phyloP scores from a whole-genome alignment of 2,797 vertebrate species.

The Galaxias olidus region DNA sequence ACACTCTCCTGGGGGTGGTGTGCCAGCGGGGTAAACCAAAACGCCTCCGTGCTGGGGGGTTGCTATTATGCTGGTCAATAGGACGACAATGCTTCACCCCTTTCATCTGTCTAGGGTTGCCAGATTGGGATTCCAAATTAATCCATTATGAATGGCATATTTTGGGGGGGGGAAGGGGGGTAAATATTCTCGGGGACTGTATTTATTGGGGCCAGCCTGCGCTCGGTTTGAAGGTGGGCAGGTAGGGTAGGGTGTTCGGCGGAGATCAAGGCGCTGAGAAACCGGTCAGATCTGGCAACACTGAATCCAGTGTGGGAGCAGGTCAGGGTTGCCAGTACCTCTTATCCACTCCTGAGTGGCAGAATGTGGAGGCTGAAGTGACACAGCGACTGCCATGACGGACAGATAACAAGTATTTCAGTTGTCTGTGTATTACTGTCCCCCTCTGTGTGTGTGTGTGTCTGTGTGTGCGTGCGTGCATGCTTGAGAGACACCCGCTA shows the following conservation, averaged over 20 bases:
- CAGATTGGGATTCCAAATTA: too few relatives aligned
- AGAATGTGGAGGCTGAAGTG: conserved; percentile 64
- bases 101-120: too few relatives aligned
- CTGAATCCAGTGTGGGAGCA: conserved; percentile 41
- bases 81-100: too few relatives aligned
- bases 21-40: conserved; percentile 55
- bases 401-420: too few relatives aligned
- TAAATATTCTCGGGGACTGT: too few relatives aligned
- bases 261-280: too few relatives aligned
- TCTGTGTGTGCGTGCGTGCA: conserved; percentile 16
- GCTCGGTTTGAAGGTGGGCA: too few relatives aligned
- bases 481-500: conserved; percentile 4
- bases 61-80: conserved; percentile 45
- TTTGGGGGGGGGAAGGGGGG: too few relatives aligned
- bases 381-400: conserved; percentile 52
- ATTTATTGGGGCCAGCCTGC: too few relatives aligned
- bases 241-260: too few relatives aligned
- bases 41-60: conserved; percentile 40
- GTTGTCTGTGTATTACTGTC: neutral
- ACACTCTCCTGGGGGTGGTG: conserved; percentile 55
- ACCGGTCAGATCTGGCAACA: too few relatives aligned
- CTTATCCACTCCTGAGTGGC: conserved; percentile 59
- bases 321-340: conserved; percentile 45
- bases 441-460: conserved; percentile 16
- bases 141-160: too few relatives aligned